Base-by-base conservation (phyloP, 1,140 invertebrate species). In the Venustaconcha ellipsiformis region DNA sequence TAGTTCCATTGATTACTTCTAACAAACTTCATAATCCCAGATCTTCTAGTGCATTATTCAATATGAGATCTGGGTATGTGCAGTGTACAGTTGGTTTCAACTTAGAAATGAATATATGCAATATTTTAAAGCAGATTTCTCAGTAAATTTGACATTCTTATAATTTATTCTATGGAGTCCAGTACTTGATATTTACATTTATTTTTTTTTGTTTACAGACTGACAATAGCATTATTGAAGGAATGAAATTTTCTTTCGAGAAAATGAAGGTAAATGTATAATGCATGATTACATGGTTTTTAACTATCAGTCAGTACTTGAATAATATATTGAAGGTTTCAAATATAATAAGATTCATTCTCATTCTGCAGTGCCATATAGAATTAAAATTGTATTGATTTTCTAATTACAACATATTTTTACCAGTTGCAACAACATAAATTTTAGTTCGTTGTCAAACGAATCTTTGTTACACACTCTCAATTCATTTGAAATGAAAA, bases 141-240 rank as follows among this genome's bases (percentile, higher is more conserved):
- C 18, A 14, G n/a, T 14, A 30, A 20, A 14, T 67, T 12, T 0
- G 13, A 55, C 48, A 26, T 67, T 12, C 12, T 13, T 26, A 14
- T 20, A 48, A 30, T 26, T 14, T 60, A 26, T 59, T 17, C 20
- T n/a, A 11, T 57, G 5, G 30, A 26, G 1, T 6, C n/a, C 48
- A 37, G 20, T 26, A 4, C 30, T 62, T 55, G n/a, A 12, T 66
- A 64, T n/a, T 26, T 69, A 14, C 18, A 65, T 17, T 59, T 59
- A 62, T 58, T 76, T 78, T 63, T 57, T 71, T 60, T 76, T 60
- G n/a, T 18, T 82, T 86, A 64, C 78, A 88, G 83, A 87, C 68
- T 78, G 87, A 91, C 85, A 82, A 89, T 17, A 87, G 91, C 66
- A 91, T 91, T 76, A 83, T 87, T 14, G 76, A 87, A 69, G 90